These are phyloP conservation scores for Chitala chitala DNA, from an alignment of 2,113 vertebrate genomes.

Conservation along the genomic window DNA sequence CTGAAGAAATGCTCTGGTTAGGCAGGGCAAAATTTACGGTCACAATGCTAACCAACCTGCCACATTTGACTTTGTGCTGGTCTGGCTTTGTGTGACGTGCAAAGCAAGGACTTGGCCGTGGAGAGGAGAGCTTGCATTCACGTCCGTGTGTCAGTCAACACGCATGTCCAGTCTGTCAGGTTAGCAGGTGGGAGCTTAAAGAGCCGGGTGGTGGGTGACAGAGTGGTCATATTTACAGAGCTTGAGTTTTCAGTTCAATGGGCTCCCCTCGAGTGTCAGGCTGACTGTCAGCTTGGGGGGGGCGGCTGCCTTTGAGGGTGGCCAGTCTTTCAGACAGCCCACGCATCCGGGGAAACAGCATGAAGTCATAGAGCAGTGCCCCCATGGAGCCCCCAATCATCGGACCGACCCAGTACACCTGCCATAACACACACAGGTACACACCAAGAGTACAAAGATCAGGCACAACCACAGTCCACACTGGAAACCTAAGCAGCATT, in stretches of 20 bases:
- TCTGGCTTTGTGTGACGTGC: constrained; percentile 43
- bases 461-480: not conserved
- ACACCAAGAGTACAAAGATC: not conserved
- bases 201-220: not conserved
- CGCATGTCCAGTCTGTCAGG: too few species aligned
- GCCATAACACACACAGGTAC: constrained; percentile 36
- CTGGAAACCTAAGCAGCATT: too few species aligned
- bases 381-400: constrained; percentile 79
- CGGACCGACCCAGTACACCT: constrained; percentile 92
- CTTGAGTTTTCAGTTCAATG: constrained; percentile 85
- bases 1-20: too few species aligned
- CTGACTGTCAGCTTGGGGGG: constrained; percentile 62
- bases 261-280: constrained; percentile 72
- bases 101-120: constrained; percentile 35
- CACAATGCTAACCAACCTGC: too few species aligned
- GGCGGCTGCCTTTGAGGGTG: constrained; percentile 74
- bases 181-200: not conserved
- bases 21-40: too few species aligned
- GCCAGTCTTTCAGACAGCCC: constrained; percentile 82
- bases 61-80: constrained; percentile 45
- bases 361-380: constrained; percentile 81
- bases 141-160: too few species aligned
- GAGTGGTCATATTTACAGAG: constrained; percentile 59
- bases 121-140: too few species aligned
- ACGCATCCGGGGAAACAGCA: constrained; percentile 81